A percentile compares a stretch with the other conserved stretches of the same genome.
Conservation (phyloP, 2,888 invertebrate genomes). For the Malachius bipustulatus region DNA sequence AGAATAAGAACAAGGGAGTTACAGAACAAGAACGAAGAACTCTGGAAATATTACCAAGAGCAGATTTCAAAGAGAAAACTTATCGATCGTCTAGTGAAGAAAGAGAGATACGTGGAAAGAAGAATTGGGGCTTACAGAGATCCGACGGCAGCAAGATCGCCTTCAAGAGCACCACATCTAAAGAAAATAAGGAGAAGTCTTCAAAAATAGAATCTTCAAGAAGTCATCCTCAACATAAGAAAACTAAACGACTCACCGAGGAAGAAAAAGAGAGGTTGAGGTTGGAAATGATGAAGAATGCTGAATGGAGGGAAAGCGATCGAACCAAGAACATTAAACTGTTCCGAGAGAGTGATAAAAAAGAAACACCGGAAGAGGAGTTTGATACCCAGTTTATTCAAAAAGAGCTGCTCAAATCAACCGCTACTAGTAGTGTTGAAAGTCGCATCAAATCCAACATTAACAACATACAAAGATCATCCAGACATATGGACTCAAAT, state of each 20-base stretch:
- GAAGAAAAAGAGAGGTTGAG: constrained; percentile 58
- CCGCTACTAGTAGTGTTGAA: constrained; percentile 61
- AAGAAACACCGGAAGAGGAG: constrained; percentile 38
- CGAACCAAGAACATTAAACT: constrained; percentile 50
- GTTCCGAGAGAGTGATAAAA: constrained; percentile 47
- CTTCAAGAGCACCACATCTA: constrained; percentile 20
- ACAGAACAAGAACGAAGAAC: constrained; percentile 2
- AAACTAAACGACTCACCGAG: constrained; percentile 39
- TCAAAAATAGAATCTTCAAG: no score
- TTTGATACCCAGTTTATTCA: constrained; percentile 43
- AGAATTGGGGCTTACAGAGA: constrained; percentile 34
- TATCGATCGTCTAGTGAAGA: constrained; percentile 15
- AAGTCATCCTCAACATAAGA: no score
- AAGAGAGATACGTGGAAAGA: constrained; percentile 15
- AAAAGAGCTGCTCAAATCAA: constrained; percentile 53
- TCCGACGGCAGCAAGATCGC: constrained; percentile 33
- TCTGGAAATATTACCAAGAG: not conserved
- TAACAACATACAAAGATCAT: constrained; percentile 78
- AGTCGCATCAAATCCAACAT: constrained; percentile 77
- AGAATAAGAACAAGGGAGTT: constrained; percentile 6
- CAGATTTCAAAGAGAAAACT: not conserved
- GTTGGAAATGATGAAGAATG: constrained; percentile 76
- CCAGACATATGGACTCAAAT: constrained; percentile 68
- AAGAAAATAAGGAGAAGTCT: no score
- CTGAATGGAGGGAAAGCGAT: constrained; percentile 54